These are phyloP conservation scores for Thrips palmi DNA, from an alignment of 1,140 invertebrate genomes.

Conservation along the genomic window DNA sequence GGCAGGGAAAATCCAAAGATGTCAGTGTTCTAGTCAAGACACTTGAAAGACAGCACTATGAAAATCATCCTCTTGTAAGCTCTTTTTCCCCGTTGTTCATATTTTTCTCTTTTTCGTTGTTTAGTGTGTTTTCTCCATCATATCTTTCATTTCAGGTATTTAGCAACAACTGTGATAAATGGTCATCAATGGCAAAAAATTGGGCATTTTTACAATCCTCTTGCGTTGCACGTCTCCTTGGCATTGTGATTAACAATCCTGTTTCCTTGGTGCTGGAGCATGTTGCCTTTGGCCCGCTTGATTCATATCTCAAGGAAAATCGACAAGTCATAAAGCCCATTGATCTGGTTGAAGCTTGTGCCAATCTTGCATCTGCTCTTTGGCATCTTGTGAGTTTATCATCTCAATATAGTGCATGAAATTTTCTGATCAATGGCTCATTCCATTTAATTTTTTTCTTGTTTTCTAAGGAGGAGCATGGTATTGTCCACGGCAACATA, in stretches of 20 bases:
- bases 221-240: constrained; percentile 50
- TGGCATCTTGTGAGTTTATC: constrained; percentile 48
- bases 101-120: too few species aligned
- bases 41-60: too few species aligned
- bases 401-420: too few species aligned
- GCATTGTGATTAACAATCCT: constrained; percentile 49
- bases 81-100: too few species aligned
- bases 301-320: constrained; percentile 44
- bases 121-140: too few species aligned
- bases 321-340: constrained; percentile 35
- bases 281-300: constrained; percentile 53
- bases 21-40: too few species aligned
- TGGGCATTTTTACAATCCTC: constrained; percentile 57
- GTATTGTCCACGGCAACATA: constrained; percentile 68
- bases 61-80: too few species aligned
- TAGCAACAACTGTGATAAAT: too few species aligned
- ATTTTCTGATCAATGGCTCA: constrained; percentile 6
- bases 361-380: constrained; percentile 55
- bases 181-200: too few species aligned
- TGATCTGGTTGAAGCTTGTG: constrained; percentile 59
- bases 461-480: constrained; percentile 44
- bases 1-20: too few species aligned
- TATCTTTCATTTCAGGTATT: constrained; percentile 35
- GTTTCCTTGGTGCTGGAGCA: constrained; percentile 69
- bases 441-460: constrained; percentile 9